Percentiles rank a stretch among this genome's conserved stretches.
phyloP scores from a whole-genome alignment of 2,888 invertebrate genomes.

The Andricus quercusramuli region DNA sequence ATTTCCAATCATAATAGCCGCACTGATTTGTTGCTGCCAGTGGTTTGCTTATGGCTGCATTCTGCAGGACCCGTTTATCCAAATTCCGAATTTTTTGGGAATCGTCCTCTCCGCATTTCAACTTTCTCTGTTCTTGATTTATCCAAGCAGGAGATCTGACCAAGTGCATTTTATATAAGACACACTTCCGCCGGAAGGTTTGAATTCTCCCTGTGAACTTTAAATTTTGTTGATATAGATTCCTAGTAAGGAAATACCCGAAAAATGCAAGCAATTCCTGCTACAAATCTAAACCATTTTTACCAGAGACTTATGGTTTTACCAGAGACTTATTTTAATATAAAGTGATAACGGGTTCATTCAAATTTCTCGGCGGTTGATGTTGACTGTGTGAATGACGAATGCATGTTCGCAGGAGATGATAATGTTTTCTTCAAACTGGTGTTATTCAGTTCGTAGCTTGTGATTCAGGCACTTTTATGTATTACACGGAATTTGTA shows the following conservation, averaged over 20 bases:
- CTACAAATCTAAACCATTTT: neutral
- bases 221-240: neutral
- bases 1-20: slow-evolving; percentile 91
- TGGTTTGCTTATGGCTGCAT: slow-evolving; percentile 93
- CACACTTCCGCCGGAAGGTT: slow-evolving; percentile 8
- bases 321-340: neutral
- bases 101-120: slow-evolving; percentile 87
- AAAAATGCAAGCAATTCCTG: neutral
- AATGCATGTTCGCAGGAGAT: neutral
- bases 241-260: neutral
- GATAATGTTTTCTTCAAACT: too few relatives aligned
- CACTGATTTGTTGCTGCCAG: slow-evolving; percentile 89
- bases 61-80: slow-evolving; percentile 88
- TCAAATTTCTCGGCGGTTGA: slow-evolving; percentile 1
- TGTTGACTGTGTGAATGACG: neutral
- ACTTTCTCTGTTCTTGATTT: slow-evolving; percentile 87
- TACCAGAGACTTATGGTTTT: neutral
- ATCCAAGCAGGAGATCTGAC: slow-evolving; percentile 80
- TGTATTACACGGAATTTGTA: neutral
- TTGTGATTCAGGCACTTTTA: neutral
- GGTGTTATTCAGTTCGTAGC: neutral
- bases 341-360: neutral
- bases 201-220: slow-evolving; percentile 26
- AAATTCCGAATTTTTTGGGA: slow-evolving; percentile 90
- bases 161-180: slow-evolving; percentile 67